Percentiles rank a stretch among this genome's conserved stretches.
Conservation (phyloP, 1,140 invertebrate species). For the Nephotettix cincticeps region DNA sequence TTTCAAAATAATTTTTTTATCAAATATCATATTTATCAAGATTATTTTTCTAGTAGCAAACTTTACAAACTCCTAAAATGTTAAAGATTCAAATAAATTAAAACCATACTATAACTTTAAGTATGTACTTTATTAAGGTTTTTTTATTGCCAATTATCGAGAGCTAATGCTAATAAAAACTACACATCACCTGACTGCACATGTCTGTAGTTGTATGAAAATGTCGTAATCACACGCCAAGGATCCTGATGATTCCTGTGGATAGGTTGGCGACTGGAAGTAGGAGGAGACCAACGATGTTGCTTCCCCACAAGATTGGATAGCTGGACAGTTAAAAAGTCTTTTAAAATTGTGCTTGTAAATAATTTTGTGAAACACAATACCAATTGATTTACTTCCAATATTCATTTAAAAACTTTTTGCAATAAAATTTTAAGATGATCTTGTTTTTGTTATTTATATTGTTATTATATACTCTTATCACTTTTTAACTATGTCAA, state of each 20-base stretch:
- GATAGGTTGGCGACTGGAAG: constrained; percentile 45
- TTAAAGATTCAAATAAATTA: neutral
- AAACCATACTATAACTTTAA: neutral
- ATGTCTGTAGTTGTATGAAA: constrained; percentile 42
- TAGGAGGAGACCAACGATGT: constrained; percentile 41
- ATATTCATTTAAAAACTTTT: neutral
- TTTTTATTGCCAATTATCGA: neutral
- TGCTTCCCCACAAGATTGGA: constrained; percentile 43
- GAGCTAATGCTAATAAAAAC: neutral
- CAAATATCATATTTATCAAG: too few species aligned
- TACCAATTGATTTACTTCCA: neutral
- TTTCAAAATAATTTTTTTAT: too few species aligned
- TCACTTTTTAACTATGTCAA: neutral
- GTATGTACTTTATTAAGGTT: neutral
- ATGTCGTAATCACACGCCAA: constrained; percentile 47
- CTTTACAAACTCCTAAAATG: neutral
- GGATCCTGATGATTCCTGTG: constrained; percentile 43
- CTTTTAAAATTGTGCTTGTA: neutral
- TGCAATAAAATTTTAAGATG: neutral
- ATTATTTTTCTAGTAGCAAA: too few species aligned
- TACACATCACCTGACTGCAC: constrained; percentile 45
- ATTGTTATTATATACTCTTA: neutral
- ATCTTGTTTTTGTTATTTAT: neutral
- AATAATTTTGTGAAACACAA: constrained; percentile 37
- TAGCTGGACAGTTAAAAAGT: constrained; percentile 38